Conservation (phyloP, 2,113 vertebrate species). For the Paracyprichromis sp. region DNA sequence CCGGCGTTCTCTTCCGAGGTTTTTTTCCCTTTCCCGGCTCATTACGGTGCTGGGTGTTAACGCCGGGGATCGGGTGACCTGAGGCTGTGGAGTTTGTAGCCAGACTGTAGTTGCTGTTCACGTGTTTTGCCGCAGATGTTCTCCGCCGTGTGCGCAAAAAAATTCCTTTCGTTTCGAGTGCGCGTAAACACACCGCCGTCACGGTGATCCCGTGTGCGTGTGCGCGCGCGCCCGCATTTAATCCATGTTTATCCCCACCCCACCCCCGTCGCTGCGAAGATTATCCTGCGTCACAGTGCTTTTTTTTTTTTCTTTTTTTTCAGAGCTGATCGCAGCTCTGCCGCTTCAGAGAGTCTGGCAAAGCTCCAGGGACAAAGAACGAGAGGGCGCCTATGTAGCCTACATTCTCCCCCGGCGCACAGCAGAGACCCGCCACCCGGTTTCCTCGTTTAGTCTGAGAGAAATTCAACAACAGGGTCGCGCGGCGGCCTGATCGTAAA, state of each 20-base stretch:
- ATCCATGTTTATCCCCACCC: conserved; percentile 65
- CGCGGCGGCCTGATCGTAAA: neutral
- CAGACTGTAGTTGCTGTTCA: neutral
- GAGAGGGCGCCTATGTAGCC: conserved; percentile 12
- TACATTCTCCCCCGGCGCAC: neutral
- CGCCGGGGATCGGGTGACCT: neutral
- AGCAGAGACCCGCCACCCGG: neutral
- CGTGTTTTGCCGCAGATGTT: neutral
- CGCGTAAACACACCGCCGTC: neutral
- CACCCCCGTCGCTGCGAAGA: conserved; percentile 67
- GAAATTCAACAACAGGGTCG: neutral
- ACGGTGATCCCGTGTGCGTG: neutral
- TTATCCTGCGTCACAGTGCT: conserved; percentile 69
- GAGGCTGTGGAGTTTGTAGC: neutral
- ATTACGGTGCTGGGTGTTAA: conserved; percentile 7
- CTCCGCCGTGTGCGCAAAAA: conserved; percentile 1
- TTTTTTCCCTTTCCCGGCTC: neutral
- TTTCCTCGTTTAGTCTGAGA: neutral
- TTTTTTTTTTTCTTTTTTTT: neutral
- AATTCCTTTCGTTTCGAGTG: neutral
- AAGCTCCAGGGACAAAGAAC: conserved; percentile 61
- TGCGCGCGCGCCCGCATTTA: conserved; percentile 32
- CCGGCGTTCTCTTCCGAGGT: neutral
- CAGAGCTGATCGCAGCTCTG: conserved; percentile 57
- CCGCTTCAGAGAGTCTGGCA: conserved; percentile 54